A percentile compares a stretch with the other conserved stretches of the same genome.
These are phyloP conservation scores for Theristus sp. DNA, from an alignment of 2,888 invertebrate species.

Conservation along the genomic window DNA sequence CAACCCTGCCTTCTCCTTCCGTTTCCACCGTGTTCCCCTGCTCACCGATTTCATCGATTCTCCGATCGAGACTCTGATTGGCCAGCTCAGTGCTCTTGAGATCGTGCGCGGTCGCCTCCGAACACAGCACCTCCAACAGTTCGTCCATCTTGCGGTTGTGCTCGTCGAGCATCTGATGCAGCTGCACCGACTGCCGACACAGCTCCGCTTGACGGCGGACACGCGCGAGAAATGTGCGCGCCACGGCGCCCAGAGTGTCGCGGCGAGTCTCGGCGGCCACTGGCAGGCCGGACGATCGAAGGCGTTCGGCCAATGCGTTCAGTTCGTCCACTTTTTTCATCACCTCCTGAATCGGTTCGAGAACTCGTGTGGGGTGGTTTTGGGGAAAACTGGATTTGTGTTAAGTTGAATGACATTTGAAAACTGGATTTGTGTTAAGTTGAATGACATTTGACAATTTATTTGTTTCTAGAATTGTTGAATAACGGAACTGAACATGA, in stretches of 20 bases:
- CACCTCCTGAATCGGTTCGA: no score
- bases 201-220: slow-evolving; percentile 50
- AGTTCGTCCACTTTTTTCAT: background rate
- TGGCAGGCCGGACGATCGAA: slow-evolving; percentile 6
- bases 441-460: no score
- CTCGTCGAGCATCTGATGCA: slow-evolving; percentile 54
- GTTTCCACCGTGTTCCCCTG: no score
- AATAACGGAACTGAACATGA: no score
- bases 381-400: no score
- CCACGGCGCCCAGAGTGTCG: slow-evolving; percentile 29
- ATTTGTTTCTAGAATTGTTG: no score
- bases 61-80: slow-evolving; percentile 27
- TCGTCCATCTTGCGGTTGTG: slow-evolving; percentile 32
- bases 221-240: background rate
- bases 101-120: slow-evolving; percentile 26
- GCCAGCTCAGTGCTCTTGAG: slow-evolving; percentile 27
- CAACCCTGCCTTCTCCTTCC: no score
- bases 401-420: no score
- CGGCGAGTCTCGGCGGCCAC: no score
- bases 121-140: slow-evolving; percentile 31
- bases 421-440: no score
- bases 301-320: background rate
- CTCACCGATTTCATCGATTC: slow-evolving; percentile 29
- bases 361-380: no score
- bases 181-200: slow-evolving; percentile 52